These are phyloP conservation scores for Orthonyx spaldingii DNA, from an alignment of 2,113 vertebrate species.

Conservation along the genomic window DNA sequence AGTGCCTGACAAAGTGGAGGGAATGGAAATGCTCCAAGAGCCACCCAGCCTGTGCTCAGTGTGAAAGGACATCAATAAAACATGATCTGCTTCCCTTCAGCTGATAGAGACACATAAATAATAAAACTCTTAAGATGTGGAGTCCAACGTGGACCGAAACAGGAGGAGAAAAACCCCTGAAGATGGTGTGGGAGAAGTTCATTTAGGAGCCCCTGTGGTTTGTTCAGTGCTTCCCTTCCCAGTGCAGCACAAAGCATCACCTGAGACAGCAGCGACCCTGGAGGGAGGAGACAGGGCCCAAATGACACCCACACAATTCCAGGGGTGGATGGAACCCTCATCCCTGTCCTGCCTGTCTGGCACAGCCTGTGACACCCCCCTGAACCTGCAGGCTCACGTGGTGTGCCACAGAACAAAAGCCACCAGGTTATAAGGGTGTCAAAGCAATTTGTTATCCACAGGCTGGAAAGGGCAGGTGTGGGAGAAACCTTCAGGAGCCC, in stretches of 20 bases:
- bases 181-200: background rate
- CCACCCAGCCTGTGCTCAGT: background rate
- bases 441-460: background rate
- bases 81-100: background rate
- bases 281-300: background rate
- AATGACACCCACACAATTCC: background rate
- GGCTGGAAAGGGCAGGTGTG: background rate
- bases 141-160: background rate
- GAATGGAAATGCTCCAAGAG: background rate
- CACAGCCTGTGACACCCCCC: background rate
- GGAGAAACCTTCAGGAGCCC: background rate
- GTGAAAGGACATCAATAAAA: background rate
- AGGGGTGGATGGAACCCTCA: rapidly evolving
- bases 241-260: background rate
- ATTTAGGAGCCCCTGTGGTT: background rate
- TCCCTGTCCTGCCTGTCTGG: background rate
- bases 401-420: background rate
- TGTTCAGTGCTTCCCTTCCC: background rate
- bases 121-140: background rate
- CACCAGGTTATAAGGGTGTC: rapidly evolving
- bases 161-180: background rate
- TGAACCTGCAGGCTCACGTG: rapidly evolving
- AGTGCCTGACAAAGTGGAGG: background rate
- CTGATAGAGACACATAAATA: background rate
- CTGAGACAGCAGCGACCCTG: background rate